Percentiles rank a stretch among this genome's conserved stretches.
phyloP scores from a whole-genome alignment of 2,888 invertebrate species.

The Drosophila austrosaltans region DNA sequence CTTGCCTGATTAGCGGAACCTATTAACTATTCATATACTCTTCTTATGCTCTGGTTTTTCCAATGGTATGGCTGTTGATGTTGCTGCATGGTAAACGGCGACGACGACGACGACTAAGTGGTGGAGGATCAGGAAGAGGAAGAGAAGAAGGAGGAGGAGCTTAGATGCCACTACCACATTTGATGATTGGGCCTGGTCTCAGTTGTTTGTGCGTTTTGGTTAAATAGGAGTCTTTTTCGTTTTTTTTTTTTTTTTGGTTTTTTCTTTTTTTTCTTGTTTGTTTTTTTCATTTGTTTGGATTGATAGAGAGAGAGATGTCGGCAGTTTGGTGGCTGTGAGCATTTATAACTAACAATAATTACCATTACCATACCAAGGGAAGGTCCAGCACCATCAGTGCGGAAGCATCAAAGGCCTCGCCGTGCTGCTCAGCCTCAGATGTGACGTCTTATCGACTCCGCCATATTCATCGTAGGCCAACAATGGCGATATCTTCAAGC shows the following conservation, averaged over 20 bases:
- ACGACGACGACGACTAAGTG: constrained; percentile 39
- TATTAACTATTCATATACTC: constrained; percentile 20
- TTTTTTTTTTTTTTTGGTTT: constrained; percentile 35
- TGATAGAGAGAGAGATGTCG: constrained; percentile 42
- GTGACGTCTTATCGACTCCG: constrained; percentile 72
- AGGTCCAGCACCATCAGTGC: constrained; percentile 84
- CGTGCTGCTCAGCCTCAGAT: constrained; percentile 83
- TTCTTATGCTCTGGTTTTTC: constrained; percentile 52
- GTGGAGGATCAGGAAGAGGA: constrained; percentile 26
- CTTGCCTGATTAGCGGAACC: constrained; percentile 7
- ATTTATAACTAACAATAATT: constrained; percentile 75
- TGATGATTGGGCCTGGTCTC: constrained; percentile 32
- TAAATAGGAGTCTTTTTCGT: constrained; percentile 55
- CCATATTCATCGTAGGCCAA: constrained; percentile 80
- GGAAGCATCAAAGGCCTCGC: constrained; percentile 83
- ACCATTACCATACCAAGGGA: constrained; percentile 83
- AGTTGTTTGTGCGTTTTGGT: constrained; percentile 39
- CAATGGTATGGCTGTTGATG: constrained; percentile 79
- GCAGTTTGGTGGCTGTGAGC: constrained; percentile 51
- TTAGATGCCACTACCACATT: constrained; percentile 37
- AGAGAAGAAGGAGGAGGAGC: constrained; percentile 33
- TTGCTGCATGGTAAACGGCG: constrained; percentile 44
- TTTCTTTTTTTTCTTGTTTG: constrained; percentile 23
- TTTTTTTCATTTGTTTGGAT: constrained; percentile 33
- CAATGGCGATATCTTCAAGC: constrained; percentile 85